phyloP scores from a whole-genome alignment of 2,113 vertebrate species.

The Geococcyx californianus region DNA sequence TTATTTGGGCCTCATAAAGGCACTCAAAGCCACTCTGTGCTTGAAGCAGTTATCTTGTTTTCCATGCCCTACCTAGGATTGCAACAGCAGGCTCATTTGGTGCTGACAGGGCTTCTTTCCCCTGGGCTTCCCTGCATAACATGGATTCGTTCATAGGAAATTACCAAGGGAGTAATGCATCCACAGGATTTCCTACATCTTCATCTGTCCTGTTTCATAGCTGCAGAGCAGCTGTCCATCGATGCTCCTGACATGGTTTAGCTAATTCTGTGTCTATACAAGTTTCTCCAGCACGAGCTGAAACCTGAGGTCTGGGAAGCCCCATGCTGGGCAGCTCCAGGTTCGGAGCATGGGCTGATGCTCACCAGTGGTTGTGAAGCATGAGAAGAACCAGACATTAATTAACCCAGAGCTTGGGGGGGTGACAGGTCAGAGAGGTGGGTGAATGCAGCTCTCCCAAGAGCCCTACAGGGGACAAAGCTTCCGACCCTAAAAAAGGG shows the following conservation, averaged over 20 bases:
- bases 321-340: background rate
- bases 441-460: background rate
- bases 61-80: background rate
- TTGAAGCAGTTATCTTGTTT: rapidly evolving
- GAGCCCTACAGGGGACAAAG: background rate
- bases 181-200: background rate
- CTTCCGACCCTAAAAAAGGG: too few species aligned
- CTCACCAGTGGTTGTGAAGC: background rate
- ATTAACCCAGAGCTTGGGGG: background rate
- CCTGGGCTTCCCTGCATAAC: background rate
- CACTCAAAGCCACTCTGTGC: background rate
- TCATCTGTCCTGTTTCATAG: background rate
- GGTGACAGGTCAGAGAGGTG: background rate
- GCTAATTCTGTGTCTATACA: background rate
- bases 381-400: background rate
- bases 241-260: background rate
- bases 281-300: background rate
- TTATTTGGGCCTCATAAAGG: background rate
- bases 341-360: background rate
- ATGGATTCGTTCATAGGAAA: background rate
- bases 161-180: background rate
- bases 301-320: background rate
- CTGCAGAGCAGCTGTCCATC: background rate
- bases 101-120: rapidly evolving
- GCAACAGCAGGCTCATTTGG: background rate